phyloP scores from a whole-genome alignment of 1,140 invertebrate genomes.

The Hylaeus volcanicus region DNA sequence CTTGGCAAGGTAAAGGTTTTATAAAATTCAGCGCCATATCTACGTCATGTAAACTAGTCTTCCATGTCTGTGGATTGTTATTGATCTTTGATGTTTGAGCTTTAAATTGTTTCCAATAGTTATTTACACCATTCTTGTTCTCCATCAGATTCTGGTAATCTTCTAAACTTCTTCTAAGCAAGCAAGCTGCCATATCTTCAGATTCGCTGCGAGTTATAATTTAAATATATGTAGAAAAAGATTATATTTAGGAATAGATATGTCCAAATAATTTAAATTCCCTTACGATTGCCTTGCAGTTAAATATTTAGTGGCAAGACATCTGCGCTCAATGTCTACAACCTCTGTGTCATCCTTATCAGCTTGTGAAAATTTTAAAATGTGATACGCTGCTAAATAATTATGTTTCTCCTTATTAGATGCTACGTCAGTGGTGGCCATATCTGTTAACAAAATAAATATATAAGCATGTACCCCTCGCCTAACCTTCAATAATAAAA shows the following conservation, averaged over 20 bases:
- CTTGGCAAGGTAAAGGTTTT: conserved; percentile 69
- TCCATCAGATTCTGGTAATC: conserved; percentile 63
- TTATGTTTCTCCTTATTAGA: conserved; percentile 54
- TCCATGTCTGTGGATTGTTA: conserved; percentile 69
- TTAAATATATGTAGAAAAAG: not conserved
- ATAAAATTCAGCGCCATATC: conserved; percentile 62
- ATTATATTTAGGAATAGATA: not conserved
- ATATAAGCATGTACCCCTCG: not conserved
- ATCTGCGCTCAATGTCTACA: conserved; percentile 66
- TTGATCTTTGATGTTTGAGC: conserved; percentile 49
- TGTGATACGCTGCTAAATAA: conserved; percentile 63
- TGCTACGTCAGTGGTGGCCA: not conserved
- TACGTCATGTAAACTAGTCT: conserved; percentile 58
- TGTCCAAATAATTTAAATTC: not conserved
- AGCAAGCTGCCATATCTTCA: conserved; percentile 55
- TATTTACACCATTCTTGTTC: conserved; percentile 61
- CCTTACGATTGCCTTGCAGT: conserved; percentile 64
- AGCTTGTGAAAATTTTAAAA: conserved; percentile 68
- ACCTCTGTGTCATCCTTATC: conserved; percentile 52
- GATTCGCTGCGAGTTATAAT: conserved; percentile 61
- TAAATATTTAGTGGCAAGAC: conserved; percentile 68
- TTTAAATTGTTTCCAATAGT: conserved; percentile 72
- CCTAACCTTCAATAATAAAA: too few species aligned
- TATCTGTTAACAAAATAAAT: not conserved
- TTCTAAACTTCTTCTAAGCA: conserved; percentile 64